Evolutionary conservation across 2,113 vertebrate species (phyloP), one percentile per base, ranked within the genome.

Genomic region (Proterorhinus semilunaris): DNA sequence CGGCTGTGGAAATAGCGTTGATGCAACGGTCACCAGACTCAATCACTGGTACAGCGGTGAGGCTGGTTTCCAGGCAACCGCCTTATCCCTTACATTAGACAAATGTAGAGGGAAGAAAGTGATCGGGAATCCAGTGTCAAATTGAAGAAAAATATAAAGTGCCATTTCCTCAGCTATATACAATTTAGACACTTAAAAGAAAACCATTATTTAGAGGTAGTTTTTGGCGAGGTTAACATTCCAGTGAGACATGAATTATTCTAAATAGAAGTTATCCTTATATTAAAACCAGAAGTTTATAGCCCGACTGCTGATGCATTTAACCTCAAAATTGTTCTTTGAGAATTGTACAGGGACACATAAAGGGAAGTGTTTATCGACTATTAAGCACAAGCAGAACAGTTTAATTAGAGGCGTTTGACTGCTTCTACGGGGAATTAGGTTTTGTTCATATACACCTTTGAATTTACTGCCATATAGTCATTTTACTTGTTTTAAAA

Each of bases 141-240:
- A 52, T 68, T 74, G 57, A 58, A 66, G 49, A 49, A 76, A 64
- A n/a, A 48, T 66, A 49, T 64, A 70, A 27, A 36, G 2, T 54
- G 49, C 45, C 3, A 54, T 80, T 65, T 62, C 5, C 66, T 64
- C 9, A 57, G 12, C 46, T 17, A 54, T 48, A 21, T 48, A 53
- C 45, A 4, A 45, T 10, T 16, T 11, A 36, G 11, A 16, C n/a
- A 21, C 45, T 43, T 64, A 21, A 21, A 21, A 21, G 2, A 21
- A 21, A 21, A 21, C n/a, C n/a, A n/a, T 8, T 53, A 36, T 61
- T 61, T 54, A 51, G 42, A 63, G 16, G 16, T n/a, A 45, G n/a
- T 16, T 47, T 66, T 52, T 66, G 10, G n/a, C 44, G n/a, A 11
- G 46, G 11, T 12, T 11, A 46, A 47, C 9, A 47, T 63, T 21